phyloP scores from a whole-genome alignment of 2,113 vertebrate genomes.

The Cheirogaleus medius region DNA sequence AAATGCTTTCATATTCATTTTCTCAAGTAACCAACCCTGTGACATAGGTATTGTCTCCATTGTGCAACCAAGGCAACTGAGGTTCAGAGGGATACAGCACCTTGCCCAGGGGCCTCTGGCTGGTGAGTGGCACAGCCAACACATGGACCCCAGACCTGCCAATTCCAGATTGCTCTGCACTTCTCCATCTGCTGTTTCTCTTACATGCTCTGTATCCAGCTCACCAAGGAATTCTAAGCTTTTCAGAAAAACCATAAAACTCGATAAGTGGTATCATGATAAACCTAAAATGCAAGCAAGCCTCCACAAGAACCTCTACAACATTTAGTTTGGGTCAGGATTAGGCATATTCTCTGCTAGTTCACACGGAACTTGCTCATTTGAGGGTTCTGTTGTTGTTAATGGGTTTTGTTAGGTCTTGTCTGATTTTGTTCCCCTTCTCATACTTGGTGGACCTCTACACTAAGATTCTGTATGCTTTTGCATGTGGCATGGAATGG shows the following conservation, averaged over 20 bases:
- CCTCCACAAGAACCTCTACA: background rate
- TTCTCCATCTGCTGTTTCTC: background rate
- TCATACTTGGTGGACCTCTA: background rate
- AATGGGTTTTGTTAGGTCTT: constrained; percentile 21
- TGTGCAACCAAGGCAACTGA: background rate
- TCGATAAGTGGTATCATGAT: background rate
- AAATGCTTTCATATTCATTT: background rate
- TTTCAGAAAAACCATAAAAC: constrained; percentile 4
- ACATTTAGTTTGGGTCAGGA: background rate
- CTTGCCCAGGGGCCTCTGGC: background rate
- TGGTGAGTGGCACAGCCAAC: background rate
- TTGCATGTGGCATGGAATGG: background rate
- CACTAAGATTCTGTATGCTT: background rate
- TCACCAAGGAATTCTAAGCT: background rate
- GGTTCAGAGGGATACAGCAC: background rate
- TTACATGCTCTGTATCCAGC: background rate
- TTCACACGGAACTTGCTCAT: background rate
- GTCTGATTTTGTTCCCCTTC: background rate
- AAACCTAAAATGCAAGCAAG: background rate
- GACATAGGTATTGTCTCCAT: background rate
- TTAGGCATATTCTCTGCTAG: background rate
- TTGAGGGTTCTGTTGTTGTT: background rate
- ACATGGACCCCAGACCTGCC: background rate
- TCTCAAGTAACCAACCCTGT: background rate
- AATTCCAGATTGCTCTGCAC: background rate